Conservation (phyloP, 2,113 vertebrate species). For the Isichthys henryi region DNA sequence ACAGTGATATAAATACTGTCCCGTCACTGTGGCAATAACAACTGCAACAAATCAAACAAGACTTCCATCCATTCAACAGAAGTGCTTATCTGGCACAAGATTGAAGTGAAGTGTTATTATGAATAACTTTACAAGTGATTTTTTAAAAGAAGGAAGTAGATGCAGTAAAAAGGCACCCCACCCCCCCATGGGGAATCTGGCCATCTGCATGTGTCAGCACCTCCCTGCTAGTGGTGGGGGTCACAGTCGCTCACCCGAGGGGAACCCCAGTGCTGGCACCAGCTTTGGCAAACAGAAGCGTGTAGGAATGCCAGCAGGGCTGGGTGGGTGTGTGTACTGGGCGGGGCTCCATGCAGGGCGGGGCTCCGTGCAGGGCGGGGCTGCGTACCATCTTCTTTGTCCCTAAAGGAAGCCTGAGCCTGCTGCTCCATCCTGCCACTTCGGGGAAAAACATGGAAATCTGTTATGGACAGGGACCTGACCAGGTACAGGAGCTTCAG, state of each 20-base stretch:
- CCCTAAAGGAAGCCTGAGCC: neutral
- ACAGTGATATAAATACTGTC: neutral
- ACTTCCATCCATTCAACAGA: neutral
- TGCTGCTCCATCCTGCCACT: neutral
- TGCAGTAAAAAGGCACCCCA: neutral
- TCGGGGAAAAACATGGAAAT: neutral
- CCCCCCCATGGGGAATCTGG: neutral
- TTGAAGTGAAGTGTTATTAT: neutral
- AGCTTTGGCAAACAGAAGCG: constrained; percentile 1
- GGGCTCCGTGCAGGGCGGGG: neutral
- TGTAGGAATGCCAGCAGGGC: constrained; percentile 10
- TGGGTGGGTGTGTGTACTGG: neutral
- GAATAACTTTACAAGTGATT: neutral
- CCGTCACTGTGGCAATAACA: neutral
- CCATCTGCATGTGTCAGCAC: neutral
- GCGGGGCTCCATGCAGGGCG: neutral
- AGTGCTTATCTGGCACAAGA: neutral
- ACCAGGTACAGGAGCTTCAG: neutral
- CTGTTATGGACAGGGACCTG: neutral
- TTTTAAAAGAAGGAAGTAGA: neutral
- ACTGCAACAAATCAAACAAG: neutral
- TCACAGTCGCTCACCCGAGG: neutral
- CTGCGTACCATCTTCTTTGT: constrained; percentile 3
- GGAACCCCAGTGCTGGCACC: constrained; percentile 15
- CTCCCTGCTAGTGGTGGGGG: constrained; percentile 15